Evolutionary conservation across 1,140 invertebrate genomes (phyloP).

Genomic region (Scaptodrosophila lebanonensis): DNA sequence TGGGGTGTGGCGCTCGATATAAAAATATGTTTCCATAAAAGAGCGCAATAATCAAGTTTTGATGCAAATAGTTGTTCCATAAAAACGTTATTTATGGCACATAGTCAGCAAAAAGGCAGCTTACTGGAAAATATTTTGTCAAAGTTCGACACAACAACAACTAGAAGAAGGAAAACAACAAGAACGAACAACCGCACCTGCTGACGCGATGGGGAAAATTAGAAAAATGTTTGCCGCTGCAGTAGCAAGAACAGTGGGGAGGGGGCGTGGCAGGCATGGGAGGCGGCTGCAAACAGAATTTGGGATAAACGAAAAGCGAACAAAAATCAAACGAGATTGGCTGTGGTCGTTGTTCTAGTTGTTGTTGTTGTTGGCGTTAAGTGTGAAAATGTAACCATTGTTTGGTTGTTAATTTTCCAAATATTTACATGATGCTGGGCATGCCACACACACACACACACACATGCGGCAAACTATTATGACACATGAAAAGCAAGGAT

Average conservation of each 20-base stretch:
- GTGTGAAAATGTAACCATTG: constrained; percentile 56
- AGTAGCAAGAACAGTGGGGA: constrained; percentile 3
- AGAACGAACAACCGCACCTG: constrained; percentile 17
- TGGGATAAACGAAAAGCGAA: too few species aligned
- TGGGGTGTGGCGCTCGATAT: too few species aligned
- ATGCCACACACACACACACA: constrained; percentile 4
- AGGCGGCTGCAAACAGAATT: neutral
- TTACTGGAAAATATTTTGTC: too few species aligned
- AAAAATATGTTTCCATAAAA: too few species aligned
- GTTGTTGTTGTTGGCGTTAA: constrained; percentile 14
- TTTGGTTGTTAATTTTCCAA: constrained; percentile 51
- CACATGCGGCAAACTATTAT: constrained; percentile 16
- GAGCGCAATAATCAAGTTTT: too few species aligned
- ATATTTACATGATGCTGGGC: constrained; percentile 33
- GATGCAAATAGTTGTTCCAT: too few species aligned
- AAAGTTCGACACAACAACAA: too few species aligned
- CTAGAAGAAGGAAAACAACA: neutral
- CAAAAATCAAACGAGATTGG: neutral
- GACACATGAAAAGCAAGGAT: constrained; percentile 45
- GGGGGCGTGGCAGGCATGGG: neutral
- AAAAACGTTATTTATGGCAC: too few species aligned
- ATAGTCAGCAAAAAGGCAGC: too few species aligned
- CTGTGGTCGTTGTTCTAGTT: neutral
- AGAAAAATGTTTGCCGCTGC: constrained; percentile 25
- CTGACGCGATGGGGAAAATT: constrained; percentile 23